Evolutionary conservation across 2,797 vertebrate genomes (phyloP), one percentile per base, ranked within the genome.

Genomic region (Setipinna tenuifilis): DNA sequence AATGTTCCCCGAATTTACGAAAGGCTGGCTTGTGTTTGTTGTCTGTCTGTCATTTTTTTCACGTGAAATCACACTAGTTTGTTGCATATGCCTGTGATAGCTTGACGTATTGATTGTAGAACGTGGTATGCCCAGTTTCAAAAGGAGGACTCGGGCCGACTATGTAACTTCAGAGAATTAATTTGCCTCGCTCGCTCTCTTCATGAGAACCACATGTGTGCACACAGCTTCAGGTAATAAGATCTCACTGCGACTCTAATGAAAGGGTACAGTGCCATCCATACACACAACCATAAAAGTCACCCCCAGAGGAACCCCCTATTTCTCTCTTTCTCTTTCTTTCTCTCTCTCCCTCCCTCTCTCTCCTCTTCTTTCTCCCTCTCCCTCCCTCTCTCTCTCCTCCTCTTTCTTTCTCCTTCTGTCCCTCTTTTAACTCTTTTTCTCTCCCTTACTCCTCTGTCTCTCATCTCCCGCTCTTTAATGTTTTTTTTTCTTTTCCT

Each of bases 51-150:
- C 95, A 90, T 92, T 91, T 92, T 95, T 93, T 93, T 95, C 94
- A 92, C 93, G 92, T 94, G 93, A 93, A 91, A 94, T 94, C 94
- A 95, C 95, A 92, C 93, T 90, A 94, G 92, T 89, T 93, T 93
- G 94, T 93, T 93, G 92, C 94, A 94, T 95, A 92, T 93, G 93
- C 94, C 94, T 93, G 90, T 93, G 95, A 95, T 96, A 94, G 95
- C 94, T 94, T 95, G 95, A 95, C 95, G 95, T 95, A 96, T 96
- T 96, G 96, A 96, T 96, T 95, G 95, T 93, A 95, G 94, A 94
- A 94, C 94, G 94, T 92, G 91, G 93, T 94, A 94, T 95, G 95
- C 94, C 95, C 95, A 94, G 93, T 96, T 96, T 96, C 95, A 96
- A 96, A 96, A 95, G 90, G 94, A 95, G 93, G 95, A 93, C 93